phyloP scores from a whole-genome alignment of 2,113 vertebrate species.

The Actinemys pallida region DNA sequence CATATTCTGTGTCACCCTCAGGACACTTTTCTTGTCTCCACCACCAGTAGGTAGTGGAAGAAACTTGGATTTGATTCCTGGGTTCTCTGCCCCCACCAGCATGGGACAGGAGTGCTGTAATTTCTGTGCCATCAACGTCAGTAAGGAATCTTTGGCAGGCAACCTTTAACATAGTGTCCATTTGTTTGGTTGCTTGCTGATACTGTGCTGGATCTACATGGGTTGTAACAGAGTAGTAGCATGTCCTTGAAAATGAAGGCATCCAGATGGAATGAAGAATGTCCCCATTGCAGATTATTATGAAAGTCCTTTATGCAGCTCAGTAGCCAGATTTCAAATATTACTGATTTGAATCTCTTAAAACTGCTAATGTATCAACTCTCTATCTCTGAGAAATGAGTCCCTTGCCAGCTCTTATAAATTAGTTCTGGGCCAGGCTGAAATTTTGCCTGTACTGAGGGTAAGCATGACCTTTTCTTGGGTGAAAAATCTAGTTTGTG shows the following conservation, averaged over 20 bases:
- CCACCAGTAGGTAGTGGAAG: not conserved
- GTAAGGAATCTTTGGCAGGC: constrained; percentile 14
- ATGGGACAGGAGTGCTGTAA: not conserved
- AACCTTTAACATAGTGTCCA: constrained; percentile 5
- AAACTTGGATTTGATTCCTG: not conserved
- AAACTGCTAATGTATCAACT: not conserved
- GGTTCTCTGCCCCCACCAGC: fast-evolving
- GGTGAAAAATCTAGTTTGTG: not conserved
- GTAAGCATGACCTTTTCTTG: not conserved
- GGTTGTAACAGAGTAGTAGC: not conserved
- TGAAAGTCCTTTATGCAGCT: not conserved
- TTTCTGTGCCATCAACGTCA: not conserved
- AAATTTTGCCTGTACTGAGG: not conserved
- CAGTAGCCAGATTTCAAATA: not conserved
- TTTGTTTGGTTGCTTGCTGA: constrained; percentile 20
- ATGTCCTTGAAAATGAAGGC: not conserved
- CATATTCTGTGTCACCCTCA: not conserved
- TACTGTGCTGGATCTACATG: not conserved
- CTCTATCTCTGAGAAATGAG: not conserved
- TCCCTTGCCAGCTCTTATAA: not conserved
- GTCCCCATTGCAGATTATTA: not conserved
- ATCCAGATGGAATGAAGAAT: not conserved
- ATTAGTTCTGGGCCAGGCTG: not conserved
- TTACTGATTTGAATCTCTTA: not conserved
- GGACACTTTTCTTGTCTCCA: not conserved